Evolutionary conservation across 2,888 invertebrate species (phyloP).

Genomic region (Megastigmus dorsalis): DNA sequence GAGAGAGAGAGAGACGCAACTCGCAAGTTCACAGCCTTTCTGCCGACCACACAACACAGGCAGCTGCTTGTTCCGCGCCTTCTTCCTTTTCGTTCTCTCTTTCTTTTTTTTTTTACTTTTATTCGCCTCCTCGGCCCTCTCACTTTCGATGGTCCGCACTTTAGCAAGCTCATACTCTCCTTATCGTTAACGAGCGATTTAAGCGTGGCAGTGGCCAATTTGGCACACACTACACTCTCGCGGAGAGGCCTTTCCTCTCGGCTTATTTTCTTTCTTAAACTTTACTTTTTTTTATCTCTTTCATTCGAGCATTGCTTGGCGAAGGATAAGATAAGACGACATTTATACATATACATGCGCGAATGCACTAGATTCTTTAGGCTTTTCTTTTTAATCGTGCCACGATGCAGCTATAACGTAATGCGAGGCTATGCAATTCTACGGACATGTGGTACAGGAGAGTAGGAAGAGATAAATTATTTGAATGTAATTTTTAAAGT

Average conservation of each 20-base stretch:
- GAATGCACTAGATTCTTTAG: not conserved
- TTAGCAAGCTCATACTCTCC: slow-evolving; percentile 10
- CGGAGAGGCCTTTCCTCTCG: not conserved
- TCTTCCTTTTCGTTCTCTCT: not conserved
- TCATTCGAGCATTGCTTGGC: not conserved
- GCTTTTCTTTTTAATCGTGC: no score
- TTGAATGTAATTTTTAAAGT: no score
- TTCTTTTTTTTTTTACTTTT: slow-evolving; percentile 22
- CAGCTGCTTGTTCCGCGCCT: not conserved
- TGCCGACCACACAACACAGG: slow-evolving; percentile 3
- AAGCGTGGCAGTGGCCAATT: slow-evolving; percentile 13
- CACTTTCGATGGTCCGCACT: slow-evolving; percentile 24
- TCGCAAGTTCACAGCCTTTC: no score
- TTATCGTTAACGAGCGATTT: slow-evolving; percentile 33
- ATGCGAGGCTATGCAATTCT: not conserved
- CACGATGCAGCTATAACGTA: not conserved
- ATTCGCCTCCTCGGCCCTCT: slow-evolving; percentile 29
- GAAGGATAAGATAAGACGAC: not conserved
- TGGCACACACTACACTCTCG: slow-evolving; percentile 12
- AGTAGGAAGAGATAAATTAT: no score
- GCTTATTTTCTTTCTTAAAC: no score
- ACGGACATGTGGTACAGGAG: no score
- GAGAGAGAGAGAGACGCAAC: no score
- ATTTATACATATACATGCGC: not conserved
- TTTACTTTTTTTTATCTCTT: no score